Conservation (phyloP, 1,140 invertebrate species). For the Drosophila bocqueti region DNA sequence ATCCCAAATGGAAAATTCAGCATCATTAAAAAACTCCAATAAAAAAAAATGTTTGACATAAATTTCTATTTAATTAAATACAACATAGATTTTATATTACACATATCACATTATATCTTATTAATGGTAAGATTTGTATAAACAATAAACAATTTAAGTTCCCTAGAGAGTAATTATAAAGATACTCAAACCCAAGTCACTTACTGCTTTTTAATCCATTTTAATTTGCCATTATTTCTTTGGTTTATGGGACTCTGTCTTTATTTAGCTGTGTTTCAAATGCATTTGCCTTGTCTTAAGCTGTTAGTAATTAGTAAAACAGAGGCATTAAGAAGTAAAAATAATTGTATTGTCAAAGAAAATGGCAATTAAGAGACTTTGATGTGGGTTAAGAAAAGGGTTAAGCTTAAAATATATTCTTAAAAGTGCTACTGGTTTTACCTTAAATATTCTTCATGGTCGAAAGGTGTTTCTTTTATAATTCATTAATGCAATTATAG, state of each 20-base stretch:
- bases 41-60: too few relatives aligned
- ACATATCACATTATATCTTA: not conserved
- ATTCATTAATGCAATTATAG: not conserved
- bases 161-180: slow-evolving; percentile 19
- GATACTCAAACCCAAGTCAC: not conserved
- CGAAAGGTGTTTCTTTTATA: not conserved
- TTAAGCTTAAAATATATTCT: not conserved
- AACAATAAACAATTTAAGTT: slow-evolving; percentile 42
- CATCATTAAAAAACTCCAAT: too few relatives aligned
- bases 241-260: slow-evolving; percentile 17
- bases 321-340: slow-evolving; percentile 21
- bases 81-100: not conserved
- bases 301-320: slow-evolving; percentile 22
- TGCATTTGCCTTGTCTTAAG: slow-evolving; percentile 40
- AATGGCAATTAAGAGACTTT: slow-evolving; percentile 4
- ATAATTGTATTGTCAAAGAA: slow-evolving; percentile 27
- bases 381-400: not conserved
- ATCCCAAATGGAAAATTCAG: too few relatives aligned
- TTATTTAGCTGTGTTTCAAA: slow-evolving; percentile 14
- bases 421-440: slow-evolving; percentile 15
- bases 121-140: slow-evolving; percentile 5
- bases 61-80: not conserved
- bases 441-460: not conserved
- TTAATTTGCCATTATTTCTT: slow-evolving; percentile 37
- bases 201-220: slow-evolving; percentile 30